Conservation (phyloP, 2,113 vertebrate species). For the Sialia sialis region DNA sequence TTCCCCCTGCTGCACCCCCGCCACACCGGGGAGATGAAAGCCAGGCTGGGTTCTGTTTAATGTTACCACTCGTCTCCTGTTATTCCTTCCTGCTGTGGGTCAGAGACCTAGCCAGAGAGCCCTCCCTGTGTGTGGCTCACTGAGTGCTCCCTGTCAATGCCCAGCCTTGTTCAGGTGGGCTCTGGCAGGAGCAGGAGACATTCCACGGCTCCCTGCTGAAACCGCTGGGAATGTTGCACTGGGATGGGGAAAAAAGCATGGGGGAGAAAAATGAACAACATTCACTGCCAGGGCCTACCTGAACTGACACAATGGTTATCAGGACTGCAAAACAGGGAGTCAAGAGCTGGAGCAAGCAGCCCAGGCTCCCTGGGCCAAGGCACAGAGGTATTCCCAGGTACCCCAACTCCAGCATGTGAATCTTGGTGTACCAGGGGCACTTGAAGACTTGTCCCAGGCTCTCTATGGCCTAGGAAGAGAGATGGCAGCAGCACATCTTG, state of each 20-base stretch:
- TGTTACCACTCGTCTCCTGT: neutral
- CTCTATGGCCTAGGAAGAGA: neutral
- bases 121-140: conserved; percentile 22
- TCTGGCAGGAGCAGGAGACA: conserved; percentile 15
- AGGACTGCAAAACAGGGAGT: neutral
- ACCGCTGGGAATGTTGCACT: conserved; percentile 43
- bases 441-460: neutral
- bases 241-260: neutral
- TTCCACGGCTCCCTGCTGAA: conserved; percentile 56
- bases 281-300: neutral
- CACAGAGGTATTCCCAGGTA: neutral
- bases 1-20: neutral
- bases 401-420: rapidly evolving
- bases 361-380: neutral
- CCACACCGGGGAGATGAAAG: neutral
- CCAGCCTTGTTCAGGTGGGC: conserved; percentile 49
- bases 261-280: neutral
- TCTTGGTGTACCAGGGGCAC: rapidly evolving
- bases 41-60: neutral
- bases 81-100: neutral
- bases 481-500: neutral
- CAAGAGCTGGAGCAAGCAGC: neutral
- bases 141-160: neutral
- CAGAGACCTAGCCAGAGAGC: neutral
- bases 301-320: neutral